phyloP scores from a whole-genome alignment of 2,797 vertebrate genomes.

The Pangasius larnaudii region DNA sequence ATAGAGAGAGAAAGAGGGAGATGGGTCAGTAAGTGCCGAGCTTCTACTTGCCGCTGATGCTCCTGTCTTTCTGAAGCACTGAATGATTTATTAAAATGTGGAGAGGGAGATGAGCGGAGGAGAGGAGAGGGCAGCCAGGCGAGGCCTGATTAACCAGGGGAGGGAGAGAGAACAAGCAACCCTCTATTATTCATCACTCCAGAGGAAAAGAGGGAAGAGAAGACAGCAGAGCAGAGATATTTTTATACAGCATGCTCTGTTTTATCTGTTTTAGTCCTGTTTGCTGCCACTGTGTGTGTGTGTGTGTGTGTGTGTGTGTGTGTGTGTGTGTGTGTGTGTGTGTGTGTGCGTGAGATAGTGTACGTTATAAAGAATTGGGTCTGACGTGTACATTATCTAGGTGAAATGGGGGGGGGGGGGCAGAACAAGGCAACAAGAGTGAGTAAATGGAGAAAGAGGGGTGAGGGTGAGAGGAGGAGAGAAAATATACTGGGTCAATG shows the following conservation, averaged over 20 bases:
- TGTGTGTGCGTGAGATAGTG: slow-evolving; percentile 8
- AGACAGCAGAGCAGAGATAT: slow-evolving; percentile 25
- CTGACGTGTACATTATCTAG: neutral
- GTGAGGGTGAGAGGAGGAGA: neutral
- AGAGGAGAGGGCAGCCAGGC: slow-evolving; percentile 72
- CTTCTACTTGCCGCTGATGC: slow-evolving; percentile 59
- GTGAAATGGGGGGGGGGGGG: neutral
- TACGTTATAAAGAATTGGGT: neutral
- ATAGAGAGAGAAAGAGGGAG: slow-evolving; percentile 9
- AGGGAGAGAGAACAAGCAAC: slow-evolving; percentile 75
- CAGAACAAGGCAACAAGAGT: neutral
- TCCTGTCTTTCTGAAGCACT: slow-evolving; percentile 55
- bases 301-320: slow-evolving; percentile 13
- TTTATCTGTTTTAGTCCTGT: slow-evolving; percentile 25
- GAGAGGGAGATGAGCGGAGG: slow-evolving; percentile 58
- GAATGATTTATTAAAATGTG: slow-evolving; percentile 79
- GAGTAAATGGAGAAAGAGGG: neutral
- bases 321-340: slow-evolving; percentile 19
- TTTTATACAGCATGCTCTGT: slow-evolving; percentile 39
- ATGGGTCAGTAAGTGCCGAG: slow-evolving; percentile 11
- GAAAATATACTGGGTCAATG: neutral
- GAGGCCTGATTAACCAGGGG: slow-evolving; percentile 75
- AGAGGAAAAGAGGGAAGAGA: slow-evolving; percentile 53
- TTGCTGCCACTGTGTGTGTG: slow-evolving; percentile 1
- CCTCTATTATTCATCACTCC: slow-evolving; percentile 78